Base-by-base conservation (phyloP, 2,797 vertebrate species). In the Sebastes umbrosus region DNA sequence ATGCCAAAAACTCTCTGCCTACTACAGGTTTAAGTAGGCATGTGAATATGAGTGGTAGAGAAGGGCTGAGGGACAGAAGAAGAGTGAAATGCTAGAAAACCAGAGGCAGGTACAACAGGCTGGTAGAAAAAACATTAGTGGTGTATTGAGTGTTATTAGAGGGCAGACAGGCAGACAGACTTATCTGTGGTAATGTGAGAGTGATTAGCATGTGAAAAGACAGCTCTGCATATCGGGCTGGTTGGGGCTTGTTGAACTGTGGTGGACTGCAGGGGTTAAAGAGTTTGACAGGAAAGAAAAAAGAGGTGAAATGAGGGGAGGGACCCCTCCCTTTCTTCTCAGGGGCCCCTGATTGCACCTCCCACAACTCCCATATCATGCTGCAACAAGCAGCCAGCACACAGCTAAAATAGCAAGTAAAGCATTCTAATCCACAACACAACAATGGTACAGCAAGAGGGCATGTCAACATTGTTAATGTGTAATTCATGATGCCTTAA, bases 171-270 rank as follows among this genome's bases (percentile, higher is more conserved):
- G 10, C 31, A 67, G 57, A 31, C 32, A 67, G 43, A 52, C 66
- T 14, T 9, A 4, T 54, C 27, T 54, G 27, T 69, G 66, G 36
- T 31, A 62, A 62, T 58, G 39, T 60, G 68, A 62, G 8, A 36
- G 46, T 20, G 18, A 88, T 78, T 81, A 75, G 43, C 83, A 88
- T 85, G 72, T 78, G 71, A 81, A 83, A 73, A 54, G 46, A 34
- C 25, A 25, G 59, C 72, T 80, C 6, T 11, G 43, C 12, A 6
- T 7, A 43, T 34, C 52, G 32, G 82, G 77, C 85, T 59, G 71
- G 72, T 76, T 67, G 22, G 71, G 64, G 63, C 36, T 39, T 39
- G 36, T 39, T 39, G 59, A 82, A 52, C 63, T 25, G 46, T 65
- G 68, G 32, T 50, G 46, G 9, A 24, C 69, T 34, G 43, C 6